phyloP scores from a whole-genome alignment of 2,113 vertebrate genomes.

The Anarhynchus alexandrinus region DNA sequence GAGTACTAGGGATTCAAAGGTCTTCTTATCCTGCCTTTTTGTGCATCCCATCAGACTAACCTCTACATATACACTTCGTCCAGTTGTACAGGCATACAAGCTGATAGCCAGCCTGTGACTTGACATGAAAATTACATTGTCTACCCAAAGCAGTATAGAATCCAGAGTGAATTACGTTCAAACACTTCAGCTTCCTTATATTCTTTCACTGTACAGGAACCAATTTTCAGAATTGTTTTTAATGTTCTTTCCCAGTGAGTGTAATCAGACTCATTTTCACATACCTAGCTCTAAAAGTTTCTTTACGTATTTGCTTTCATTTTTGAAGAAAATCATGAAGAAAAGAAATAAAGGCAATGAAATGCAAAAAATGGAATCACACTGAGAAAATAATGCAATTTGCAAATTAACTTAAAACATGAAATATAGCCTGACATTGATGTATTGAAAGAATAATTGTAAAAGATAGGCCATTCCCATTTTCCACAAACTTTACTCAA shows the following conservation, averaged over 20 bases:
- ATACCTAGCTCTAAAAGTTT: not conserved
- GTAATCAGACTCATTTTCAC: not conserved
- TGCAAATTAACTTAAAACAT: not conserved
- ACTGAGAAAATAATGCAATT: not conserved
- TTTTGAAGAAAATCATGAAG: not conserved
- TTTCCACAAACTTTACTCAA: constrained; percentile 7
- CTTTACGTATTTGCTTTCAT: not conserved
- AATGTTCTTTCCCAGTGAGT: not conserved
- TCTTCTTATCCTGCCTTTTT: not conserved
- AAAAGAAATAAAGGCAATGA: not conserved
- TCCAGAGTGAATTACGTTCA: not conserved
- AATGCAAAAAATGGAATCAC: not conserved
- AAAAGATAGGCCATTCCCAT: not conserved
- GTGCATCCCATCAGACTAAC: not conserved
- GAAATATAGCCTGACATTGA: not conserved
- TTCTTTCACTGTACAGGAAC: not conserved
- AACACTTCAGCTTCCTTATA: not conserved
- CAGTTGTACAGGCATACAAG: not conserved
- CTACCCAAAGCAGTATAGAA: not conserved
- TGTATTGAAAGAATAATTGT: constrained; percentile 1
- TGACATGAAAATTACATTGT: not conserved
- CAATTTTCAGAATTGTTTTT: not conserved
- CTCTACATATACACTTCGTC: not conserved
- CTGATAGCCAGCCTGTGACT: not conserved
- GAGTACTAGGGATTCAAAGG: not conserved